Percentiles rank a stretch among this genome's conserved stretches.
These are phyloP conservation scores for Chrysoperla carnea DNA, from an alignment of 1,140 invertebrate genomes.

Conservation along the genomic window DNA sequence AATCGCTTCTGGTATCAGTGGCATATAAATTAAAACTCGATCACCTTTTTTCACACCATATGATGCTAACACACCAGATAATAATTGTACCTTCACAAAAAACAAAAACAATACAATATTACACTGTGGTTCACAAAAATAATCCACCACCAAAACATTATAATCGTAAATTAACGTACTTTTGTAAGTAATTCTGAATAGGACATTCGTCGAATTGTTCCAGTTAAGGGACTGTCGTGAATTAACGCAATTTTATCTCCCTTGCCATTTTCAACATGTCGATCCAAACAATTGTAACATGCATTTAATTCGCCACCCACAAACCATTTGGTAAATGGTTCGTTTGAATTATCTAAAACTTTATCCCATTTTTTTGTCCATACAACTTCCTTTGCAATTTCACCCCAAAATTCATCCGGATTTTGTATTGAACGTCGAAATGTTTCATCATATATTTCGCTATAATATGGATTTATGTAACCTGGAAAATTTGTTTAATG, in stretches of 20 bases:
- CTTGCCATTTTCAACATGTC: slow-evolving; percentile 63
- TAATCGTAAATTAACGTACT: slow-evolving; percentile 33
- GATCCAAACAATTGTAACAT: slow-evolving; percentile 82
- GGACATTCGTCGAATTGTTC: slow-evolving; percentile 52
- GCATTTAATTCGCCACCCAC: slow-evolving; percentile 80
- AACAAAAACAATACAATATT: slow-evolving; percentile 5
- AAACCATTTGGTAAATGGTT: slow-evolving; percentile 84
- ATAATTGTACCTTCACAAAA: slow-evolving; percentile 37
- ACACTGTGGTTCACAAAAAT: neutral
- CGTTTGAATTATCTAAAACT: slow-evolving; percentile 66
- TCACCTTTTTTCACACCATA: slow-evolving; percentile 62
- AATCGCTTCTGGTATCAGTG: slow-evolving; percentile 72
- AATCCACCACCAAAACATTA: too few relatives aligned
- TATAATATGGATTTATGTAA: slow-evolving; percentile 13
- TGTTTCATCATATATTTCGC: slow-evolving; percentile 39
- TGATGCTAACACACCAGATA: slow-evolving; percentile 57
- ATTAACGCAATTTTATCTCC: slow-evolving; percentile 69
- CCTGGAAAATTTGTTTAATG: too few relatives aligned
- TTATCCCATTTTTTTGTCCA: slow-evolving; percentile 73
- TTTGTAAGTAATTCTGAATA: slow-evolving; percentile 65
- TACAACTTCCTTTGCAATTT: slow-evolving; percentile 48
- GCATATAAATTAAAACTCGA: slow-evolving; percentile 79
- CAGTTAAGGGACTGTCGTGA: slow-evolving; percentile 76
- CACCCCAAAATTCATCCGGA: slow-evolving; percentile 75
- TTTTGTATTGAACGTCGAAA: slow-evolving; percentile 50